Conservation (phyloP, 2,113 vertebrate species). For the Cichladusa arquata region DNA sequence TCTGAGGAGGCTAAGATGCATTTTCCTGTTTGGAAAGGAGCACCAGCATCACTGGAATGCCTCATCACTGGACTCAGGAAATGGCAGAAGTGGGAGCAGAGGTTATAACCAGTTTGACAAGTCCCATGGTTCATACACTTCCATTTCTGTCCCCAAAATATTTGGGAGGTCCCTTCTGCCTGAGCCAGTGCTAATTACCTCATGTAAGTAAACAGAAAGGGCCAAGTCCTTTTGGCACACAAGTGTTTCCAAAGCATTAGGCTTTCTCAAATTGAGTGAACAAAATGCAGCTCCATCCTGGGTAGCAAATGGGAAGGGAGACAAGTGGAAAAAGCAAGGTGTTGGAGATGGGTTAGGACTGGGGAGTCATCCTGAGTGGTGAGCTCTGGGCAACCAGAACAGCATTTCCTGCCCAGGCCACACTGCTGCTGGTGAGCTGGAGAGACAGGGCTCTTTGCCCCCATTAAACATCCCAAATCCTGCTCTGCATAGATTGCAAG, state of each 20-base stretch:
- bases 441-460: neutral
- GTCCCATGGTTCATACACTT: neutral
- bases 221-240: neutral
- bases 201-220: neutral
- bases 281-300: neutral
- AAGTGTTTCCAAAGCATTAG: neutral
- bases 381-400: neutral
- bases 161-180: neutral
- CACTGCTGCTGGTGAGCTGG: neutral
- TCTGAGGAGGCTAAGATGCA: neutral
- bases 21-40: neutral
- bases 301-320: neutral
- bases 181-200: neutral
- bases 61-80: neutral
- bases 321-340: neutral
- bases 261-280: neutral
- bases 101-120: neutral
- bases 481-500: neutral
- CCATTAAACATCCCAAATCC: neutral
- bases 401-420: neutral
- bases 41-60: neutral
- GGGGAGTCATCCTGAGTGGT: neutral
- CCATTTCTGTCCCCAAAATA: neutral
- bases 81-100: neutral
- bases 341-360: neutral